Conservation (phyloP, 2,888 invertebrate species). For the Chironomus riparius region DNA sequence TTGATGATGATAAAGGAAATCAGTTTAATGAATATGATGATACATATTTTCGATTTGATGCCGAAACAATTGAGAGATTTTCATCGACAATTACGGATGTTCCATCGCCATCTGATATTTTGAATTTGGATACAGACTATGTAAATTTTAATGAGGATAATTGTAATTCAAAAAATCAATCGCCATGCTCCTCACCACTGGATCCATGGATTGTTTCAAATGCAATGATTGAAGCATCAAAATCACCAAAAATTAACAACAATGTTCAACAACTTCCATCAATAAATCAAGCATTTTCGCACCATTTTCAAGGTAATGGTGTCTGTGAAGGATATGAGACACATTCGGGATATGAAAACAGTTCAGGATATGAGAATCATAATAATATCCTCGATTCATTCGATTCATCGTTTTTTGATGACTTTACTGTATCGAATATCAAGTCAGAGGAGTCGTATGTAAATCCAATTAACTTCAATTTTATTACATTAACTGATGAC, state of each 20-base stretch:
- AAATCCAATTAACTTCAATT: conserved; percentile 20
- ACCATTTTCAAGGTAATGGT: neutral
- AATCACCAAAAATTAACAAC: conserved; percentile 28
- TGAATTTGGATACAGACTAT: conserved; percentile 40
- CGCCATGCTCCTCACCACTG: conserved; percentile 42
- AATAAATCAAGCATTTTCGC: conserved; percentile 39
- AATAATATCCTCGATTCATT: conserved; percentile 28
- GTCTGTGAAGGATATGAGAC: conserved; percentile 26
- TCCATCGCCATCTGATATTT: conserved; percentile 5
- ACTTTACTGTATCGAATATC: neutral
- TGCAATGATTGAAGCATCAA: conserved; percentile 1
- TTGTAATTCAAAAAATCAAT: conserved; percentile 43
- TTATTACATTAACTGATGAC: conserved; percentile 31
- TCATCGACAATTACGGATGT: neutral
- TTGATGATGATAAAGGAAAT: conserved; percentile 31
- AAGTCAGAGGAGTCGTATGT: neutral
- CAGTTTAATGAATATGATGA: conserved; percentile 27
- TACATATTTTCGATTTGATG: conserved; percentile 42
- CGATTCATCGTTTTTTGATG: conserved; percentile 27
- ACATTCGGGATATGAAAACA: neutral
- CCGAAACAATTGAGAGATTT: conserved; percentile 41
- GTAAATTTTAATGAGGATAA: conserved; percentile 44
- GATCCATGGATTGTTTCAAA: conserved; percentile 41
- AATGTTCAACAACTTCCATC: conserved; percentile 36
- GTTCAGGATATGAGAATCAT: neutral